These are phyloP conservation scores for Tipula lateralis DNA, from an alignment of 2,888 invertebrate species.

Conservation along the genomic window DNA sequence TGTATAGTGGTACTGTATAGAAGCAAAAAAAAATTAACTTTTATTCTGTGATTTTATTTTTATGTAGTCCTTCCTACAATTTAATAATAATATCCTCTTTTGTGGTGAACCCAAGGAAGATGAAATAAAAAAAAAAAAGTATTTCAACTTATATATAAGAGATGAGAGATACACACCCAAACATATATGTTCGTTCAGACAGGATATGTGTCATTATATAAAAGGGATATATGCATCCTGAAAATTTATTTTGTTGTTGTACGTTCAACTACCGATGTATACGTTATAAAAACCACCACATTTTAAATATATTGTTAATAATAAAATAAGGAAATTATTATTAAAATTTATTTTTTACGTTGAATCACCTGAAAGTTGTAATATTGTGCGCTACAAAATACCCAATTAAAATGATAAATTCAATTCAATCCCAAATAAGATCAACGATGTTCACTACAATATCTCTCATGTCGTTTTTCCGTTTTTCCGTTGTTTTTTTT, in stretches of 20 bases:
- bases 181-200: background rate
- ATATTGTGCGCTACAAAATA: background rate
- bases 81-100: constrained; percentile 3
- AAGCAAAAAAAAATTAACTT: background rate
- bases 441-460: background rate
- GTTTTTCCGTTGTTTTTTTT: too few relatives aligned
- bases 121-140: background rate
- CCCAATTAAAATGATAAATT: background rate
- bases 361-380: background rate
- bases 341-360: background rate
- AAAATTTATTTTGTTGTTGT: background rate
- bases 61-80: background rate
- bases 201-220: constrained; percentile 1
- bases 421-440: background rate
- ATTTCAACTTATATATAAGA: background rate
- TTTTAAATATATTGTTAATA: background rate
- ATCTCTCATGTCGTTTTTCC: background rate
- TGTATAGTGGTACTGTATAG: background rate
- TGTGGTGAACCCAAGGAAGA: background rate
- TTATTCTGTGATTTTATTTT: constrained; percentile 3
- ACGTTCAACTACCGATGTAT: background rate
- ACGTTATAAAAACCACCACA: background rate
- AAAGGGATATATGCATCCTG: background rate
- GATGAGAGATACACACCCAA: background rate
- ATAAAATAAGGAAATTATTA: background rate